Conservation (phyloP, 2,113 vertebrate genomes). For the Calonectris borealis region DNA sequence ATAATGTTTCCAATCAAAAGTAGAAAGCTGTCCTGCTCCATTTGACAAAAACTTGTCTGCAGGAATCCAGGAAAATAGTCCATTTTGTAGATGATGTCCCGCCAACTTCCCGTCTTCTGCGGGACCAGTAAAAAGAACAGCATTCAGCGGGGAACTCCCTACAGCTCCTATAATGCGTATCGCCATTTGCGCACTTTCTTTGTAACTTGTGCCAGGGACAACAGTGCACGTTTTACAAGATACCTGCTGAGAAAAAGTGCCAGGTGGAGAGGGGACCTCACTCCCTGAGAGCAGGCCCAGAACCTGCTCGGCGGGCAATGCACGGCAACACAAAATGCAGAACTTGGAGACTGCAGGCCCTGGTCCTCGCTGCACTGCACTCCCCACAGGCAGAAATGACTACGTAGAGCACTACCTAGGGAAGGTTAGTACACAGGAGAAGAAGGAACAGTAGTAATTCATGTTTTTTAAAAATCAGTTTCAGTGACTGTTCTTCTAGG, state of each 20-base stretch:
- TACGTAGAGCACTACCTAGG: background rate
- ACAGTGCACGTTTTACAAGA: accelerated
- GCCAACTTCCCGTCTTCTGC: background rate
- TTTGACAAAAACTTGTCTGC: background rate
- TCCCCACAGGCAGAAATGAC: background rate
- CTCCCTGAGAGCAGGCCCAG: background rate
- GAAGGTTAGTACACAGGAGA: background rate
- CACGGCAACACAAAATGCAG: background rate
- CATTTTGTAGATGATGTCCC: background rate
- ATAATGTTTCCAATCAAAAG: background rate
- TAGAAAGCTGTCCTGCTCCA: background rate
- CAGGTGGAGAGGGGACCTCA: background rate
- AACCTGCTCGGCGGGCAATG: background rate
- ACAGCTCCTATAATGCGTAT: accelerated
- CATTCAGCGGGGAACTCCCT: background rate
- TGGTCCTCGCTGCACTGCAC: background rate
- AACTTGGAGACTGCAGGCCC: background rate
- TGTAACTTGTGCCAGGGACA: background rate
- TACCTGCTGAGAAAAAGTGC: background rate
- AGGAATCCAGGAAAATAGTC: background rate
- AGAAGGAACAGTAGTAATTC: background rate
- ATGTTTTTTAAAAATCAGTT: background rate
- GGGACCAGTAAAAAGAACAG: background rate
- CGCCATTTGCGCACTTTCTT: background rate
- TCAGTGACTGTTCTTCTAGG: background rate